phyloP scores from a whole-genome alignment of 2,797 vertebrate genomes.

The Cheirogaleus major region DNA sequence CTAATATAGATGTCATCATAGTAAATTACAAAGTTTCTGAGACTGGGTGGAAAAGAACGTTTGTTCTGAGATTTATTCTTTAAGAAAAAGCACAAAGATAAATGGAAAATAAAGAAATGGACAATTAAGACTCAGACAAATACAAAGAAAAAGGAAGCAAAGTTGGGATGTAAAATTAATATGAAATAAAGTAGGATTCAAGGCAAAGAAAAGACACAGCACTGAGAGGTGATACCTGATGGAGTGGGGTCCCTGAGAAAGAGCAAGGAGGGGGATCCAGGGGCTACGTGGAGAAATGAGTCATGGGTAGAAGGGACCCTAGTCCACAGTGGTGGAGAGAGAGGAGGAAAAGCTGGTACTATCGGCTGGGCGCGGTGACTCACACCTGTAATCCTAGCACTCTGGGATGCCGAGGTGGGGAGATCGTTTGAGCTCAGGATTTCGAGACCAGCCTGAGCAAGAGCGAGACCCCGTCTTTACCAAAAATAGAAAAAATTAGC shows the following conservation, averaged over 20 bases:
- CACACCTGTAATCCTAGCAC: too few relatives aligned
- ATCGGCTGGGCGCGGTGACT: not conserved
- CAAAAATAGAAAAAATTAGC: too few relatives aligned
- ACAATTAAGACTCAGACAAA: constrained; percentile 7
- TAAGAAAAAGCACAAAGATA: constrained; percentile 9
- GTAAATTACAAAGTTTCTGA: not conserved
- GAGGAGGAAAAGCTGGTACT: not conserved
- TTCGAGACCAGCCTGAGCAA: too few relatives aligned
- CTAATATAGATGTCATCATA: not conserved
- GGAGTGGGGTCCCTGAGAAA: not conserved
- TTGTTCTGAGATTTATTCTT: not conserved
- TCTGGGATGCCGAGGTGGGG: too few relatives aligned
- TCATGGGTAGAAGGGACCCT: not conserved
- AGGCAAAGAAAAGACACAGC: not conserved
- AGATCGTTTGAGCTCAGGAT: too few relatives aligned
- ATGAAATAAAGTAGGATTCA: not conserved
- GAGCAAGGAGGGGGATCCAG: not conserved
- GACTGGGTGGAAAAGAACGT: not conserved
- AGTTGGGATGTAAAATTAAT: not conserved
- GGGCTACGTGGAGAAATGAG: not conserved
- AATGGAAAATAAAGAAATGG: not conserved
- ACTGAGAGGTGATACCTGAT: not conserved
- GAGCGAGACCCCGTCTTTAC: too few relatives aligned
- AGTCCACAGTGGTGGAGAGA: not conserved
- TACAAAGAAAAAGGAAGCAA: not conserved